Percentiles rank a stretch among this genome's conserved stretches.
Conservation (phyloP, 2,888 invertebrate species). For the Gymnoscelis rufifasciata region DNA sequence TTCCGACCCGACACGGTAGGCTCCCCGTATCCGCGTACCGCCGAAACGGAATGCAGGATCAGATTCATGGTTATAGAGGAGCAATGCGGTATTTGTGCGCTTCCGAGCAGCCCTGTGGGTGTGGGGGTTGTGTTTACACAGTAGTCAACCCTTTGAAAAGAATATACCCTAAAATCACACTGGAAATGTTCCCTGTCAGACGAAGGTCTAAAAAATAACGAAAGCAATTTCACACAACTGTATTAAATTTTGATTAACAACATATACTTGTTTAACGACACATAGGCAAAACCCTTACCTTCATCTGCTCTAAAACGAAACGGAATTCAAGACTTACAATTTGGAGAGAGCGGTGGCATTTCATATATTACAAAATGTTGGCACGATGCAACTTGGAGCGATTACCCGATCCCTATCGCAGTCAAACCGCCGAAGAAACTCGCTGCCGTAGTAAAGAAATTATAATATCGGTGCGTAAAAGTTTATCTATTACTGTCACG, state of each 20-base stretch:
- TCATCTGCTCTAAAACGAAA: slow-evolving; percentile 65
- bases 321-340: slow-evolving; percentile 66
- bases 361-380: slow-evolving; percentile 63
- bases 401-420: slow-evolving; percentile 47
- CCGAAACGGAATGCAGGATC: slow-evolving; percentile 68
- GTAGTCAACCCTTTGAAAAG: slow-evolving; percentile 51
- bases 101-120: slow-evolving; percentile 29
- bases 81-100: slow-evolving; percentile 59
- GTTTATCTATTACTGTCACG: slow-evolving; percentile 19
- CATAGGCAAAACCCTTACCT: slow-evolving; percentile 60
- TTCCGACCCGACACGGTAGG: slow-evolving; percentile 64
- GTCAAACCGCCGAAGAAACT: slow-evolving; percentile 64
- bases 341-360: slow-evolving; percentile 58
- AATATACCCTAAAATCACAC: slow-evolving; percentile 51
- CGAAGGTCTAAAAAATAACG: slow-evolving; percentile 41
- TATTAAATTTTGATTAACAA: slow-evolving; percentile 18
- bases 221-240: neutral
- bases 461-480: slow-evolving; percentile 46
- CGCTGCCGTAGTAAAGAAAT: slow-evolving; percentile 47
- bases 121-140: slow-evolving; percentile 44
- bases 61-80: slow-evolving; percentile 65
- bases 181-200: slow-evolving; percentile 54
- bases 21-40: slow-evolving; percentile 60
- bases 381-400: slow-evolving; percentile 48
- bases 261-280: slow-evolving; percentile 13